These are phyloP conservation scores for Actinopyga echinites DNA, from an alignment of 53 echinoderm and acorn worm genomes.

Conservation along the genomic window DNA sequence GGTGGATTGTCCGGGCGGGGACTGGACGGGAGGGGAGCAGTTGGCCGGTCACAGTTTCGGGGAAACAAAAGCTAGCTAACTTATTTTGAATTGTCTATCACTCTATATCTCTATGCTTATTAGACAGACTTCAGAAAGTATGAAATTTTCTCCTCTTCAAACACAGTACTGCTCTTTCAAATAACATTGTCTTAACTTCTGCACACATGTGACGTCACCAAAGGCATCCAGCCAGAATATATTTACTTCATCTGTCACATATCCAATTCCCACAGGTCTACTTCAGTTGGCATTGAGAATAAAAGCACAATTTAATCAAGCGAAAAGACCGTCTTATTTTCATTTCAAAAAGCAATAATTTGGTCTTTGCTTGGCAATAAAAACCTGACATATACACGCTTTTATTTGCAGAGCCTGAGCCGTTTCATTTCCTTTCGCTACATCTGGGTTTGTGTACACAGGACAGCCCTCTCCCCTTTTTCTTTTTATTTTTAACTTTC, in stretches of 20 bases:
- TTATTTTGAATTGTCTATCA: no score
- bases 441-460: conserved; percentile 39
- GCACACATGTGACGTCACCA: not conserved
- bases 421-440: conserved; percentile 35
- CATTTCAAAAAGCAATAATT: conserved; percentile 40
- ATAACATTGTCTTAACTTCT: not conserved
- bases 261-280: conserved; percentile 40
- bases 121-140: no score
- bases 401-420: conserved; percentile 18
- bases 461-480: conserved; percentile 8
- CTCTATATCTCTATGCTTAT: no score
- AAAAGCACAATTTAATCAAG: conserved; percentile 38
- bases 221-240: conserved; percentile 31
- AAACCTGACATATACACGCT: conserved; percentile 17
- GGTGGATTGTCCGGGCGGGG: no score
- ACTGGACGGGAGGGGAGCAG: no score
- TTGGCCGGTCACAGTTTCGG: no score
- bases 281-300: conserved; percentile 40
- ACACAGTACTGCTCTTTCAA: not conserved
- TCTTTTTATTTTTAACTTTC: conserved; percentile 18
- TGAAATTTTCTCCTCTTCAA: no score
- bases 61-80: no score
- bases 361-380: conserved; percentile 27
- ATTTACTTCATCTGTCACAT: conserved; percentile 31
- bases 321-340: conserved; percentile 40